Conservation (phyloP, 2,113 vertebrate genomes). For the Odobenus rosmarus region DNA sequence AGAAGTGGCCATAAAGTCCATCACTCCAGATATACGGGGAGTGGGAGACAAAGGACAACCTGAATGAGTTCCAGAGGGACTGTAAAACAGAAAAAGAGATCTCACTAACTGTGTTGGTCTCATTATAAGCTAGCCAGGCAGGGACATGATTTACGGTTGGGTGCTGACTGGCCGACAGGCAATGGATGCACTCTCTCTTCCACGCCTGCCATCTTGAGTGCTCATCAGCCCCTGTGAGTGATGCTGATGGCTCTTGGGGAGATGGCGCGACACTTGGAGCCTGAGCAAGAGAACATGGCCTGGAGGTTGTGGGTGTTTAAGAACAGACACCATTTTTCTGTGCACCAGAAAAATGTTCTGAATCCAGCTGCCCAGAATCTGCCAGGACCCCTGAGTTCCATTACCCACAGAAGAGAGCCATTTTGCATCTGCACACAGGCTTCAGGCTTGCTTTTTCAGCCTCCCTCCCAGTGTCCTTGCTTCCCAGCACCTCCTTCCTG, state of each 20-base stretch:
- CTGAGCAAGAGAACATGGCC: background rate
- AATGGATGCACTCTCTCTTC: background rate
- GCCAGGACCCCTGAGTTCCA: fast-evolving
- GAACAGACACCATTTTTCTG: background rate
- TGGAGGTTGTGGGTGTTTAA: background rate
- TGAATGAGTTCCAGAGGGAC: conserved; percentile 27
- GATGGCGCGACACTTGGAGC: background rate
- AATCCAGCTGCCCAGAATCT: background rate
- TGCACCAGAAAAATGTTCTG: background rate
- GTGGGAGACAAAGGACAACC: conserved; percentile 59
- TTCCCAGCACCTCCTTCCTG: fast-evolving
- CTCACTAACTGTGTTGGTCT: background rate
- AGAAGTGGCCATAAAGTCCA: conserved; percentile 66
- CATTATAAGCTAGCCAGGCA: conserved; percentile 26
- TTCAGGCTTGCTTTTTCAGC: background rate
- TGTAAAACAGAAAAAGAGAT: conserved; percentile 62
- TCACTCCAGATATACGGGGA: conserved; percentile 64
- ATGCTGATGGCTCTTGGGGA: background rate
- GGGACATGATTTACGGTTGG: background rate
- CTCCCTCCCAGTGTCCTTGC: fast-evolving
- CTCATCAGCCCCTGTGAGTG: background rate
- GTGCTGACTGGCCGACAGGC: background rate
- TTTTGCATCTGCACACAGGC: background rate
- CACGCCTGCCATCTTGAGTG: background rate
- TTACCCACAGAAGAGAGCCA: background rate